phyloP scores from a whole-genome alignment of 2,113 vertebrate species.

The Arizona elegans region DNA sequence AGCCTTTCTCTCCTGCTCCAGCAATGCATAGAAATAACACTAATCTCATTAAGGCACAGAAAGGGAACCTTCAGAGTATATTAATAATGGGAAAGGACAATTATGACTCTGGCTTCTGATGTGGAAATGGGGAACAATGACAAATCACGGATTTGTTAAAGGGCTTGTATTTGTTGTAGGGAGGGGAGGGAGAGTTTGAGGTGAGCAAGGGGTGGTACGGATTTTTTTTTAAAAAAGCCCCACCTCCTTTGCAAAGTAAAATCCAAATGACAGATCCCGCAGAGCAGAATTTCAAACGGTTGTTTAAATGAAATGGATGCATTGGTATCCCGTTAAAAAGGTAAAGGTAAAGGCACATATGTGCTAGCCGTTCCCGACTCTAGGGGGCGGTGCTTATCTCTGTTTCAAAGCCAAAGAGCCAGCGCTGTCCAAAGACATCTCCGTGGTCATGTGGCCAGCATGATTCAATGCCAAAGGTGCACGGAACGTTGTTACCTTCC shows the following conservation, averaged over 20 bases:
- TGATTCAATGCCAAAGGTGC: no score
- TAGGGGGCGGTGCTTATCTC: no score
- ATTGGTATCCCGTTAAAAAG: neutral
- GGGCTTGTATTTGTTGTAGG: constrained; percentile 42
- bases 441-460: no score
- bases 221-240: neutral
- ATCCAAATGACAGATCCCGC: neutral
- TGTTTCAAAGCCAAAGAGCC: no score
- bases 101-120: constrained; percentile 50
- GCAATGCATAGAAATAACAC: constrained; percentile 68
- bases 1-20: constrained; percentile 58
- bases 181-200: neutral
- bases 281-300: neutral
- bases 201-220: neutral
- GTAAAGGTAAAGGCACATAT: no score
- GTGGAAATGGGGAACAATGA: constrained; percentile 61
- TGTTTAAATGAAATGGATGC: neutral
- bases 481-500: no score
- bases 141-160: constrained; percentile 46
- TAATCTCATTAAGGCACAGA: constrained; percentile 72
- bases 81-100: constrained; percentile 68
- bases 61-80: constrained; percentile 68
- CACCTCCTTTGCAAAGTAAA: neutral
- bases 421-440: no score
- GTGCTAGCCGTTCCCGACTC: no score